A percentile compares a stretch with the other conserved stretches of the same genome.
These are phyloP conservation scores for Naso thynnoides DNA, from an alignment of 2,797 vertebrate species.

Conservation along the genomic window DNA sequence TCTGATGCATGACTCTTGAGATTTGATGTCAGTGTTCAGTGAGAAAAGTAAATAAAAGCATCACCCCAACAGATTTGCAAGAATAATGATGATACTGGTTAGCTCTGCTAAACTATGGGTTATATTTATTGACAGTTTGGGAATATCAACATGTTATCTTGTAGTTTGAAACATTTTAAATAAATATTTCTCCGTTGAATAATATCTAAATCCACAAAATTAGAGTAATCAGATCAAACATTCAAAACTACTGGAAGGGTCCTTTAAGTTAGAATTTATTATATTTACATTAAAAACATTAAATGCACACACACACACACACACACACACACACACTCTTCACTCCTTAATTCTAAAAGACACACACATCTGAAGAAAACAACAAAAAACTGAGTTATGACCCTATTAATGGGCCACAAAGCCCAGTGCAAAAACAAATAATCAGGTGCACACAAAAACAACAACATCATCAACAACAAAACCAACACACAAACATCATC, in stretches of 20 bases:
- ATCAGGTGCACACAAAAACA: background rate
- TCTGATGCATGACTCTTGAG: no score
- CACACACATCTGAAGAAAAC: constrained; percentile 28
- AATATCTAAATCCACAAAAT: no score
- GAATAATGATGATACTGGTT: background rate
- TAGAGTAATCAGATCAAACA: no score
- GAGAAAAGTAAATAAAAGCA: background rate
- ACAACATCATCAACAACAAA: background rate
- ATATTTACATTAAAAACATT: background rate
- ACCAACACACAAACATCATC: background rate
- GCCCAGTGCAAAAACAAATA: constrained; percentile 10
- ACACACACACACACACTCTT: constrained; percentile 8
- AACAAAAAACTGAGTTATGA: constrained; percentile 49
- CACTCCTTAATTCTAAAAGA: constrained; percentile 27
- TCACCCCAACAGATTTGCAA: background rate
- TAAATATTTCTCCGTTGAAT: no score
- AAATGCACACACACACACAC: background rate
- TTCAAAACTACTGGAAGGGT: no score
- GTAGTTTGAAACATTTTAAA: no score
- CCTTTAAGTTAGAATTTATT: no score
- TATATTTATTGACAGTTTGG: background rate
- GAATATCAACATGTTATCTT: no score
- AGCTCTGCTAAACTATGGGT: background rate
- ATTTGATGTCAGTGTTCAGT: background rate
- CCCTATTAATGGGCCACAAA: constrained; percentile 33